Percentiles rank a stretch among this genome's conserved stretches.
Evolutionary conservation across 2,888 invertebrate species (phyloP).

Genomic region (Lordiphosa andalusiaca): DNA sequence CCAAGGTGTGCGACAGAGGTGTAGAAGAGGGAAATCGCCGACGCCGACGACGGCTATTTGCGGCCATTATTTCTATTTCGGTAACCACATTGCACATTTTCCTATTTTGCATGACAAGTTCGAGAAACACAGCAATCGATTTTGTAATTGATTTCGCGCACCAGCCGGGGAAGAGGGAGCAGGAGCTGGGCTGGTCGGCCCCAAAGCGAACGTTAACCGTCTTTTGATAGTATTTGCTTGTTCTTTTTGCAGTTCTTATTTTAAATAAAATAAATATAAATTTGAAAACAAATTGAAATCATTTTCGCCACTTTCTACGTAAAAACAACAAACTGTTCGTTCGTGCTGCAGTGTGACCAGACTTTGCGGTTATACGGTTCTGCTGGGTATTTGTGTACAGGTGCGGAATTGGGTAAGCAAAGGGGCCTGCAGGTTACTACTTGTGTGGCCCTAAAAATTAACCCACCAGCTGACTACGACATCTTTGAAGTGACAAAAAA

Average conservation of each 20-base stretch:
- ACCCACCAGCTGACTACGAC: too few relatives aligned
- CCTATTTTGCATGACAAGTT: constrained; percentile 14
- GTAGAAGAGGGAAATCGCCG: neutral
- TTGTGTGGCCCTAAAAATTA: too few relatives aligned
- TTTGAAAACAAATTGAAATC: constrained; percentile 7
- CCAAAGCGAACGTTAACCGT: constrained; percentile 6
- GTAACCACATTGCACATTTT: constrained; percentile 26
- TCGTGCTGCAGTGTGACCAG: constrained; percentile 29
- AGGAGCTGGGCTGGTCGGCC: constrained; percentile 14
- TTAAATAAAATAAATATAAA: constrained; percentile 13
- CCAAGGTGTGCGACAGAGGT: constrained; percentile 3
- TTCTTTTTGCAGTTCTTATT: neutral
- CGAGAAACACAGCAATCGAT: constrained; percentile 56
- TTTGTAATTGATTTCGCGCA: constrained; percentile 69
- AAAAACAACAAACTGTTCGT: constrained; percentile 21
- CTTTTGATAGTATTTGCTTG: neutral
- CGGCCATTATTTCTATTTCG: constrained; percentile 16
- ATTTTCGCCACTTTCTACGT: constrained; percentile 12
- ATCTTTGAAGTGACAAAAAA: too few relatives aligned
- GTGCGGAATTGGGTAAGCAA: too few relatives aligned
- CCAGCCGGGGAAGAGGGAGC: constrained; percentile 20
- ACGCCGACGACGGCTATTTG: too few relatives aligned
- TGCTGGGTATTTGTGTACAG: constrained; percentile 13
- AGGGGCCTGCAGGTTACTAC: too few relatives aligned
- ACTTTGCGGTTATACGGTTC: constrained; percentile 38